Evolutionary conservation across 2,797 vertebrate genomes (phyloP).

Genomic region (Discoglossus pictus): DNA sequence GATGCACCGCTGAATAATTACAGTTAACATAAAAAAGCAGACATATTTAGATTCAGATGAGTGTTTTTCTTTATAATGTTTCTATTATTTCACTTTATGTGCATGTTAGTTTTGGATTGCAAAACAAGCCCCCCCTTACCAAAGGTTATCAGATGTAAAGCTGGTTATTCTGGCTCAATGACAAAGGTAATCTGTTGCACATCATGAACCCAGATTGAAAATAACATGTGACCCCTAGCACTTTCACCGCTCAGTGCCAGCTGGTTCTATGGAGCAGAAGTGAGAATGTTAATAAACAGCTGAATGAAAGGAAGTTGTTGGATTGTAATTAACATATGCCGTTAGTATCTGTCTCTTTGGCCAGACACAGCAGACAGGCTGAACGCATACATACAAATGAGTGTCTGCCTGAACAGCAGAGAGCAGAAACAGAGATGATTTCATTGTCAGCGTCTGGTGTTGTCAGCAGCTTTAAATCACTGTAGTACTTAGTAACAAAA

Average conservation of each 20-base stretch:
- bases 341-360: slow-evolving; percentile 70
- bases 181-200: slow-evolving; percentile 21
- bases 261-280: slow-evolving; percentile 61
- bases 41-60: too few species aligned
- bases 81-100: too few species aligned
- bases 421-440: slow-evolving; percentile 71
- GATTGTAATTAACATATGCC: slow-evolving; percentile 71
- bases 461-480: slow-evolving; percentile 92
- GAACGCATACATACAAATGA: slow-evolving; percentile 82
- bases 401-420: slow-evolving; percentile 69
- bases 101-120: too few species aligned
- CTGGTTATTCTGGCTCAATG: neutral
- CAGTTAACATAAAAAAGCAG: too few species aligned
- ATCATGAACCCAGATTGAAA: slow-evolving; percentile 20
- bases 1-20: too few species aligned
- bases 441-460: slow-evolving; percentile 82
- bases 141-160: slow-evolving; percentile 44
- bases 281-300: slow-evolving; percentile 69
- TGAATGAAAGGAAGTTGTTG: slow-evolving; percentile 68
- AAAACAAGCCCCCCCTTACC: too few species aligned
- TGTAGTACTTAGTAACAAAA: slow-evolving; percentile 78
- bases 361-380: slow-evolving; percentile 75
- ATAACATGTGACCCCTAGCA: slow-evolving; percentile 39
- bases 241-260: slow-evolving; percentile 49
- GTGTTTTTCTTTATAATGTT: too few species aligned